Conservation (phyloP, 2,888 invertebrate genomes). For the Ganaspis brasiliensis region DNA sequence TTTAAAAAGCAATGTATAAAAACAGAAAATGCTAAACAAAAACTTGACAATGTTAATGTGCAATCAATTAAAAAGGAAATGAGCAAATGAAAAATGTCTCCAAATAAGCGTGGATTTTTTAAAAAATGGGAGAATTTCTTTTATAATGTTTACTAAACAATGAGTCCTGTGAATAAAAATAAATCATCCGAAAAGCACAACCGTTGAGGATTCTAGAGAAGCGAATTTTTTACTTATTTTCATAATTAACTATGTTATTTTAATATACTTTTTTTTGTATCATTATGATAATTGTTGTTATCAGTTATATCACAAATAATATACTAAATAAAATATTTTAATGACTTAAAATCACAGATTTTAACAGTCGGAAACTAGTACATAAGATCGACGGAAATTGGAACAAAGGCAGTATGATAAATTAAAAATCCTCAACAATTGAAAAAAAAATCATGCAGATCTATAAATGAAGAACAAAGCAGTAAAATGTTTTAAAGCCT, state of each 20-base stretch:
- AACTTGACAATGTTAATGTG: too few species aligned
- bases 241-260: too few species aligned
- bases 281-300: too few species aligned
- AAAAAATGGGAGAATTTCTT: too few species aligned
- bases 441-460: not conserved
- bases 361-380: too few species aligned
- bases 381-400: too few species aligned
- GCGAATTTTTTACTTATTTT: not conserved
- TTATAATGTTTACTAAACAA: too few species aligned
- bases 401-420: too few species aligned
- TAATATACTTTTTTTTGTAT: too few species aligned
- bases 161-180: not conserved
- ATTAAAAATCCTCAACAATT: conserved; percentile 24
- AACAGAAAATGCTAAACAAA: not conserved
- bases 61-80: not conserved
- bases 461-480: not conserved
- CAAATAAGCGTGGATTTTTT: not conserved
- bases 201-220: not conserved
- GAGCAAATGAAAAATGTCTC: conserved; percentile 12
- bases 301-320: too few species aligned
- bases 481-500: not conserved
- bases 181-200: not conserved
- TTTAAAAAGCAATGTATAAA: not conserved
- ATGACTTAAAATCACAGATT: too few species aligned
- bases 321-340: too few species aligned